Conservation (phyloP, 2,888 invertebrate species). For the Macrophya annulata region DNA sequence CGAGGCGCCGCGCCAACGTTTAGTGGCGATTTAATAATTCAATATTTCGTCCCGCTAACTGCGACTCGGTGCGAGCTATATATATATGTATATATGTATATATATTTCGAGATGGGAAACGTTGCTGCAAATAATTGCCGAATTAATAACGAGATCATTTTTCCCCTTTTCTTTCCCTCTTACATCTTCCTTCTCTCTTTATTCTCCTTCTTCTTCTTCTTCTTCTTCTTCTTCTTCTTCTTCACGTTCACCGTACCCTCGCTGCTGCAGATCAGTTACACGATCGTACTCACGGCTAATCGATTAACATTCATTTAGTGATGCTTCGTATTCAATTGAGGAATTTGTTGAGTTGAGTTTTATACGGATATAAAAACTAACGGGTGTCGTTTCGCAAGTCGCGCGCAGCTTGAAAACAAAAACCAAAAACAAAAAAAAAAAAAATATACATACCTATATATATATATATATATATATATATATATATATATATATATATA, state of each 20-base stretch:
- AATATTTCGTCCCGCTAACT: neutral
- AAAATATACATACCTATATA: too few relatives aligned
- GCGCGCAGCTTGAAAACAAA: neutral
- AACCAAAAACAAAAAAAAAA: too few relatives aligned
- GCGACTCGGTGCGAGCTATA: too few relatives aligned
- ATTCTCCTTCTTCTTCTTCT: neutral
- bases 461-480: too few relatives aligned
- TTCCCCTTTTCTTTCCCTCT: neutral
- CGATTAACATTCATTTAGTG: neutral
- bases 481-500: too few relatives aligned
- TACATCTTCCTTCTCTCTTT: neutral
- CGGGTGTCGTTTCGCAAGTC: neutral
- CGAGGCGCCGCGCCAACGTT: neutral
- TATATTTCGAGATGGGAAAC: neutral
- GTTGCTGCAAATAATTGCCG: conserved; percentile 18
- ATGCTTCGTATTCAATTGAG: neutral
- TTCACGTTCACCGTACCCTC: neutral
- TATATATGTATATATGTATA: too few relatives aligned
- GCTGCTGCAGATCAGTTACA: neutral
- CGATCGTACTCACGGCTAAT: neutral
- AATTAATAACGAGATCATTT: neutral
- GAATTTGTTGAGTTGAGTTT: neutral
- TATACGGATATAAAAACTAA: neutral
- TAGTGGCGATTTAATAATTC: conserved; percentile 24
- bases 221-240: neutral